Evolutionary conservation across 2,888 invertebrate genomes (phyloP).

Genomic region (Drosophila prostipennis): DNA sequence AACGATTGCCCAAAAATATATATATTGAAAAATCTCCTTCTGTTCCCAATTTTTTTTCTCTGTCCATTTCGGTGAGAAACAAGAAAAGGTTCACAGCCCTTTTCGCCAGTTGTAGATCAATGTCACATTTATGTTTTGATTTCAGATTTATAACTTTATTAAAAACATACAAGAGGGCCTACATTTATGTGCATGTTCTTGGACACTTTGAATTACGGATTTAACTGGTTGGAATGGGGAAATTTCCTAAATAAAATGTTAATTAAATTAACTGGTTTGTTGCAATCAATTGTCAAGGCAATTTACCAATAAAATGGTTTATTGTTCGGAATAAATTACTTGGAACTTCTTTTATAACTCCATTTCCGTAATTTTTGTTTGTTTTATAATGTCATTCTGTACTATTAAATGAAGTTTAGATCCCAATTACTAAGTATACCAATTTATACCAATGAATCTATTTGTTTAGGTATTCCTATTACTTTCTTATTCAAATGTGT

Average conservation of each 20-base stretch:
- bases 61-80: slow-evolving; percentile 54
- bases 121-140: slow-evolving; percentile 69
- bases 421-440: neutral
- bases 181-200: slow-evolving; percentile 15
- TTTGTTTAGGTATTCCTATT: too few species aligned
- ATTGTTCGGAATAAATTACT: neutral
- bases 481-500: too few species aligned
- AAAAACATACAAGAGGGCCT: slow-evolving; percentile 48
- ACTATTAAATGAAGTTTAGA: neutral
- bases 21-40: slow-evolving; percentile 55
- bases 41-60: slow-evolving; percentile 23
- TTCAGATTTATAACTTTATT: slow-evolving; percentile 75
- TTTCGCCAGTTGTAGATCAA: slow-evolving; percentile 64
- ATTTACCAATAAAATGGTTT: neutral
- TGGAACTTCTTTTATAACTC: neutral
- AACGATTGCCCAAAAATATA: slow-evolving; percentile 64
- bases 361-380: neutral
- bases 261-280: neutral
- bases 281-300: neutral
- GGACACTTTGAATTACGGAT: slow-evolving; percentile 22
- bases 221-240: neutral
- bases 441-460: too few species aligned
- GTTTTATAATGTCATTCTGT: neutral
- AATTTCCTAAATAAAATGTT: neutral
- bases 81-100: slow-evolving; percentile 37